Evolutionary conservation across 2,113 vertebrate genomes (phyloP).

Genomic region (Zingel zingel): DNA sequence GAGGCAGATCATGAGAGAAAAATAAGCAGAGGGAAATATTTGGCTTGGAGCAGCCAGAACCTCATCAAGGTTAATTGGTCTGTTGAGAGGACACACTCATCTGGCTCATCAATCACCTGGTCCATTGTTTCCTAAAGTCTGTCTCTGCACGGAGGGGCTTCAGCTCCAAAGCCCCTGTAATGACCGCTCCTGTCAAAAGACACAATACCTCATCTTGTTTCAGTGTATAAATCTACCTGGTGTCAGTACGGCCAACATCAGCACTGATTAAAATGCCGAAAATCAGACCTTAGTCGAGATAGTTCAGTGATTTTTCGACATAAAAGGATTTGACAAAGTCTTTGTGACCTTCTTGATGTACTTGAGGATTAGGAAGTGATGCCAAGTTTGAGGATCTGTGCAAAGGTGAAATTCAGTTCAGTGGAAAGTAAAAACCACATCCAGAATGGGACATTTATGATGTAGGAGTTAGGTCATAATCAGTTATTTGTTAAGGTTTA

Average conservation of each 20-base stretch:
- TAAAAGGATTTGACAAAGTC: not conserved
- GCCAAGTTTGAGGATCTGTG: slow-evolving; percentile 33
- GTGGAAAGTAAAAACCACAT: not conserved
- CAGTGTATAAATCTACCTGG: slow-evolving; percentile 55
- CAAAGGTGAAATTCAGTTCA: slow-evolving; percentile 28
- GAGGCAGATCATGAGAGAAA: slow-evolving; percentile 15
- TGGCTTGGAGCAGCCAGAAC: slow-evolving; percentile 79
- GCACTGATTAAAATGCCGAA: slow-evolving; percentile 46
- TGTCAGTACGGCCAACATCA: slow-evolving; percentile 24
- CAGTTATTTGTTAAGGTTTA: not conserved
- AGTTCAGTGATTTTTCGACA: slow-evolving; percentile 2
- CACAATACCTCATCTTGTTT: slow-evolving; percentile 64
- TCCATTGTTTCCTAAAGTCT: slow-evolving; percentile 75
- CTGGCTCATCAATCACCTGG: slow-evolving; percentile 82
- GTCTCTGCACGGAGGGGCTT: slow-evolving; percentile 34
- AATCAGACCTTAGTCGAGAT: slow-evolving; percentile 5
- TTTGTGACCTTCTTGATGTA: slow-evolving; percentile 10
- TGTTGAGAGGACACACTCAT: slow-evolving; percentile 81
- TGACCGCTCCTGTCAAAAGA: slow-evolving; percentile 70
- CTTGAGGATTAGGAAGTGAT: slow-evolving; percentile 33
- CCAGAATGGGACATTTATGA: not conserved
- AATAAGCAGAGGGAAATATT: slow-evolving; percentile 78
- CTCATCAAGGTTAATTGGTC: slow-evolving; percentile 89
- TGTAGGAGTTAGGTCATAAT: not conserved
- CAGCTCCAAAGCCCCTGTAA: slow-evolving; percentile 51